Conservation (phyloP, 2,888 invertebrate species). For the Lottia scabra region DNA sequence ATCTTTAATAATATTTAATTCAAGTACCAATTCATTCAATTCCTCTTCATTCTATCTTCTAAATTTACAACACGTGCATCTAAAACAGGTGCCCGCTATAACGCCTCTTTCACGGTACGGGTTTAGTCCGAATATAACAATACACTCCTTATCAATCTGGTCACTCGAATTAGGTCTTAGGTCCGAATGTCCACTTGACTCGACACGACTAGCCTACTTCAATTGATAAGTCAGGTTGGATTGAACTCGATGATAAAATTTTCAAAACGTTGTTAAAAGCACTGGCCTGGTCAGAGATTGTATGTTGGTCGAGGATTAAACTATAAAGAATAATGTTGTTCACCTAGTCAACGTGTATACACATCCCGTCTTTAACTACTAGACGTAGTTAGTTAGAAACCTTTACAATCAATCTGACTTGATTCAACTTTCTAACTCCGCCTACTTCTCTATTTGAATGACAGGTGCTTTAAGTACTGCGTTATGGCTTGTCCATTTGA, state of each 20-base stretch:
- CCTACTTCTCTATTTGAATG: neutral
- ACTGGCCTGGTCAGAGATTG: no score
- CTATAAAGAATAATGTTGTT: no score
- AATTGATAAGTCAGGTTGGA: neutral
- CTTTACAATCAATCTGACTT: neutral
- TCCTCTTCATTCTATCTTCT: neutral
- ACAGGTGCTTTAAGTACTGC: neutral
- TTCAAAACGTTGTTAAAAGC: no score
- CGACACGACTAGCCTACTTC: neutral
- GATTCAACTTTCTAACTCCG: neutral
- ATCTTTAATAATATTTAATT: neutral
- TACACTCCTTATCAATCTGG: conserved; percentile 1
- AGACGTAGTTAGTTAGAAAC: neutral
- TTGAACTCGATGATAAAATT: no score
- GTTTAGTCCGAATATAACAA: neutral
- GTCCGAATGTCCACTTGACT: conserved; percentile 3
- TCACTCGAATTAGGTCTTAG: conserved; percentile 3
- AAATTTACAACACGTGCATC: neutral
- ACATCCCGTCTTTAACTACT: neutral
- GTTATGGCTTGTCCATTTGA: neutral
- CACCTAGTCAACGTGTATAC: neutral
- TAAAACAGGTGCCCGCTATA: neutral
- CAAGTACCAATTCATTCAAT: neutral
- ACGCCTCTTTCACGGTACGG: neutral
- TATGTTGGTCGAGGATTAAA: no score